phyloP scores from a whole-genome alignment of 2,888 invertebrate species.

The Orthosia gracilis region DNA sequence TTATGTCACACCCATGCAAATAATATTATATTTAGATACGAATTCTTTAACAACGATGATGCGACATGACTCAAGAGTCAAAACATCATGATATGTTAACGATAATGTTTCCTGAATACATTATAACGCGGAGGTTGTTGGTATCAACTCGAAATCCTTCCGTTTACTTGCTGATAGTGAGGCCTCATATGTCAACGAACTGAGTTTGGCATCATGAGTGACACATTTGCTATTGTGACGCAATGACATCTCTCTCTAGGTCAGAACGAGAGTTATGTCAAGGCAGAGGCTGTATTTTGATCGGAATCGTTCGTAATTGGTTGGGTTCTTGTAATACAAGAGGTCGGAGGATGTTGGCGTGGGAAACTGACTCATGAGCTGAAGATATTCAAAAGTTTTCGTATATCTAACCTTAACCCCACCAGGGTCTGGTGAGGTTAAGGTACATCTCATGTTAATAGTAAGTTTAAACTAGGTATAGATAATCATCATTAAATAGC shows the following conservation, averaged over 20 bases:
- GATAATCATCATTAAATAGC: background rate
- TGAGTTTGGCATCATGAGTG: conserved; percentile 53
- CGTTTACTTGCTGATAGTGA: conserved; percentile 62
- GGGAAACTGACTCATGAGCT: conserved; percentile 39
- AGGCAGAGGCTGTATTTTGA: conserved; percentile 37
- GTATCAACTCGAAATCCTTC: conserved; percentile 66
- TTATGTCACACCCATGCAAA: conserved; percentile 44
- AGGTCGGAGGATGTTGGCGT: conserved; percentile 45
- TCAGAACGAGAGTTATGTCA: conserved; percentile 52
- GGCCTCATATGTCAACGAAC: conserved; percentile 65
- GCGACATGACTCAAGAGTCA: conserved; percentile 42
- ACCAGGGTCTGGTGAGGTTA: background rate
- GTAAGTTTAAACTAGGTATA: no score
- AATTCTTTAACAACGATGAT: conserved; percentile 32
- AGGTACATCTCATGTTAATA: background rate
- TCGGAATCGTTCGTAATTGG: conserved; percentile 44
- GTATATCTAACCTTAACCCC: background rate
- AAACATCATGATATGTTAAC: conserved; percentile 40
- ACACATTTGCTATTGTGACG: conserved; percentile 67
- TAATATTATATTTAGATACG: conserved; percentile 21
- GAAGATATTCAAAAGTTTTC: conserved; percentile 38
- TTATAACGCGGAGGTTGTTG: conserved; percentile 59
- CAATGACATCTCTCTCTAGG: conserved; percentile 56
- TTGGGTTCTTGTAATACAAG: conserved; percentile 30
- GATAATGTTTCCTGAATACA: conserved; percentile 62